Base-by-base conservation (phyloP, 2,888 invertebrate genomes). In the Platycheirus albimanus region DNA sequence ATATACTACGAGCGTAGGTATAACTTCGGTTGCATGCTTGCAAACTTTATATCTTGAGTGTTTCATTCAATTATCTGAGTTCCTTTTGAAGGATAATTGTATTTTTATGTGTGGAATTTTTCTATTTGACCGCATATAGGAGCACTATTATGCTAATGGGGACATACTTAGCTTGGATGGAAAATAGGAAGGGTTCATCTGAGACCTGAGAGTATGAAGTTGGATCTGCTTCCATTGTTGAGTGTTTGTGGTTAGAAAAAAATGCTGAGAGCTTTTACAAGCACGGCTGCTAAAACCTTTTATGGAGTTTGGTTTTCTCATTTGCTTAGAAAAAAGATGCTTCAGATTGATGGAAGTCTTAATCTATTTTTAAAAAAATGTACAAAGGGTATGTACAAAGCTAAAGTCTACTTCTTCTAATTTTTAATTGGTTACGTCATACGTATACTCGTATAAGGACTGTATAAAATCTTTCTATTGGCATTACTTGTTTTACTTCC, bases 41-140 rank as follows among this genome's bases (percentile, higher is more conserved):
- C 72, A 69, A 64, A 64, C 74, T 64, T 43, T 77, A 72, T 52
- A 33, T 83, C 83, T 77, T 83, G 67, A 83, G 83, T 77, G 64
- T 78, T 78, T 78, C 72, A 83, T 83, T 83, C 83, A 83, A 83
- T 83, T 83, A 74, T 83, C 33, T 70, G 61, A 30, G 56, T 58
- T 49, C 28, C 67, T 83, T 58, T 77, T 83, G 83, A 78, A 72
- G 74, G 61, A 49, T 83, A 78, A 83, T 78, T 83, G 72, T 56
- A 36, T 47, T 69, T 63, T 69, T 72, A 56, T 83, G 72, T 64
- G 71, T 61, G 76, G 36, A 67, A 24, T 70, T 80, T 70, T 72
- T 63, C 61, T 49, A 74, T 63, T 47, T 49, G 64, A 49, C 51
- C 67, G n/a, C n/a, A 58, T 15, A 43, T 36, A 49, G 58, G 43